Evolutionary conservation across 2,797 vertebrate genomes (phyloP).

Genomic region (Sphenodon punctatus): DNA sequence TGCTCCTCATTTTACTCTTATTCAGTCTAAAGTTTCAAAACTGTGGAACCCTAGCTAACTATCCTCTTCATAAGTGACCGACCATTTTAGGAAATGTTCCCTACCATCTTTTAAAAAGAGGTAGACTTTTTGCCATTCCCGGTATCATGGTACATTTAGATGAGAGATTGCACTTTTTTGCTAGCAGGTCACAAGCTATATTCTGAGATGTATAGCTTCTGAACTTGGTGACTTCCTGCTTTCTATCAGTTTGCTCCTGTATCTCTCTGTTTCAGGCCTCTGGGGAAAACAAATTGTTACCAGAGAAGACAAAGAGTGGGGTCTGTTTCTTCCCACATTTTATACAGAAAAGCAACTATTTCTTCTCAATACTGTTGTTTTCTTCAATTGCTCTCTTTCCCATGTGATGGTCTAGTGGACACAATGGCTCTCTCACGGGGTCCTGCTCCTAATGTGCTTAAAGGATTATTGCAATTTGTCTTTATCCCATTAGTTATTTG

Average conservation of each 20-base stretch:
- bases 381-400: neutral
- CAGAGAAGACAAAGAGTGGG: too few relatives aligned
- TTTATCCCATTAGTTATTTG: neutral
- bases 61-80: neutral
- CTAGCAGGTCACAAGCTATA: neutral
- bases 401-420: neutral
- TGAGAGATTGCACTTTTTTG: neutral
- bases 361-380: neutral
- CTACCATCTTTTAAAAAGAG: neutral
- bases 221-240: accelerated
- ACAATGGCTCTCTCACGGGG: neutral
- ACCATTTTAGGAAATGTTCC: neutral
- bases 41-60: too few relatives aligned
- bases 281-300: neutral
- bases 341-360: too few relatives aligned
- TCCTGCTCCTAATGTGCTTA: neutral
- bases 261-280: neutral
- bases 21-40: neutral
- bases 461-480: neutral
- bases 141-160: neutral
- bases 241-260: neutral
- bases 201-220: neutral
- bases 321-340: too few relatives aligned
- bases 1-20: neutral
- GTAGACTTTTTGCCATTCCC: neutral